Percentiles rank a stretch among this genome's conserved stretches.
Evolutionary conservation across 2,113 vertebrate genomes (phyloP).

Genomic region (Myotis davidii): DNA sequence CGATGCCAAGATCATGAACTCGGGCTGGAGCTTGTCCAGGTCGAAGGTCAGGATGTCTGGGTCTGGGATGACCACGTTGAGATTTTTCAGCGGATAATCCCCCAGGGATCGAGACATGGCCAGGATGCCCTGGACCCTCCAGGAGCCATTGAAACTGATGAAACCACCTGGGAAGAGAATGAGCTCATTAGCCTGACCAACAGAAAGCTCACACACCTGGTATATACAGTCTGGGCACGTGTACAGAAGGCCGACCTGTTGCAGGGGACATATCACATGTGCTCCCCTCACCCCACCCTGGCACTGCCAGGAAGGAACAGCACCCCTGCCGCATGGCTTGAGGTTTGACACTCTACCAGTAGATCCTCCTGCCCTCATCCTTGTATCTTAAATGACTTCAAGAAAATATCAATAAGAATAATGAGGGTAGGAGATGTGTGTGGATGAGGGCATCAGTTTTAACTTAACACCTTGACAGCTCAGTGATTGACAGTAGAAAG

Average conservation of each 20-base stretch:
- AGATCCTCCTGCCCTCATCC: neutral
- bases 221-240: accelerated
- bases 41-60: slow-evolving; percentile 97
- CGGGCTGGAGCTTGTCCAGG: slow-evolving; percentile 96
- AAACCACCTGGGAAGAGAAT: slow-evolving; percentile 91
- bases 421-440: accelerated
- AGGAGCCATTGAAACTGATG: slow-evolving; percentile 99
- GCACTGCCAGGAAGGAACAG: neutral
- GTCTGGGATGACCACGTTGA: slow-evolving; percentile 96
- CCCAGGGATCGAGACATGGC: slow-evolving; percentile 98
- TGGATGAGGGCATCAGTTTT: neutral
- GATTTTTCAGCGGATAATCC: slow-evolving; percentile 98
- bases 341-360: neutral
- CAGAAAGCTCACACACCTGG: accelerated
- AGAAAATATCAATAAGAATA: neutral
- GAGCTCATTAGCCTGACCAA: slow-evolving; percentile 29
- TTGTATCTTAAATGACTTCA: neutral
- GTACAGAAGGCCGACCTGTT: neutral
- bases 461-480: neutral
- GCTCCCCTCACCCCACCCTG: neutral
- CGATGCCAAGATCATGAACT: slow-evolving; percentile 98
- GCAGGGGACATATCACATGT: accelerated
- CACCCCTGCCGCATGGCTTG: neutral
- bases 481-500: neutral
- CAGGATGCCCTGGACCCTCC: slow-evolving; percentile 98